A percentile compares a stretch with the other conserved stretches of the same genome.
These are phyloP conservation scores for Hoplias malabaricus DNA, from an alignment of 2,113 vertebrate genomes.

Conservation along the genomic window DNA sequence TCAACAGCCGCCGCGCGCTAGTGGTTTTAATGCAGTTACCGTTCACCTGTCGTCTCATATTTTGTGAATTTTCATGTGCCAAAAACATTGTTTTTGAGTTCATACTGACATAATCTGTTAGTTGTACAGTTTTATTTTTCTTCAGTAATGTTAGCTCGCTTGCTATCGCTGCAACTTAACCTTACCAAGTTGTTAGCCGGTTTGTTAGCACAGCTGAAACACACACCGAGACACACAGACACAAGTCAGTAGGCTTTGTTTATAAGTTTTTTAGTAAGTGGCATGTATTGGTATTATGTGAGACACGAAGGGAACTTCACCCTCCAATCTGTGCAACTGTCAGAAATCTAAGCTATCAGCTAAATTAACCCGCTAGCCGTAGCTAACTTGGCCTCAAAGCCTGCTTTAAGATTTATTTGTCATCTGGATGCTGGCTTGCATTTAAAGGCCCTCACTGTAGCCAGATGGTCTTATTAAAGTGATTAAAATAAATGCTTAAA, in stretches of 20 bases:
- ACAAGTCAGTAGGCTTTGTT: neutral
- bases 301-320: neutral
- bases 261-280: neutral
- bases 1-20: neutral
- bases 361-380: neutral
- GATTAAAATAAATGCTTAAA: neutral
- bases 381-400: neutral
- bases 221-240: too few relatives aligned
- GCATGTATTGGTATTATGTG: neutral
- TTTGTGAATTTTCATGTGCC: neutral
- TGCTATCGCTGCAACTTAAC: neutral
- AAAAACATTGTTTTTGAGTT: neutral
- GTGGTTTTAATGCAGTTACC: neutral
- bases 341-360: neutral
- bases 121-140: neutral
- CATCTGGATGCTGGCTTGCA: neutral
- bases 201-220: neutral
- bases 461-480: neutral
- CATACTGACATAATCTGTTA: neutral
- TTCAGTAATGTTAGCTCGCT: neutral
- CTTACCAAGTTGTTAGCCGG: slow-evolving; percentile 13
- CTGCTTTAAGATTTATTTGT: neutral
- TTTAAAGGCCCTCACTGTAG: neutral
- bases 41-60: neutral
- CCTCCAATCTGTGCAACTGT: neutral